Evolutionary conservation across 1,140 invertebrate species (phyloP).

Genomic region (Tribolium castaneum): DNA sequence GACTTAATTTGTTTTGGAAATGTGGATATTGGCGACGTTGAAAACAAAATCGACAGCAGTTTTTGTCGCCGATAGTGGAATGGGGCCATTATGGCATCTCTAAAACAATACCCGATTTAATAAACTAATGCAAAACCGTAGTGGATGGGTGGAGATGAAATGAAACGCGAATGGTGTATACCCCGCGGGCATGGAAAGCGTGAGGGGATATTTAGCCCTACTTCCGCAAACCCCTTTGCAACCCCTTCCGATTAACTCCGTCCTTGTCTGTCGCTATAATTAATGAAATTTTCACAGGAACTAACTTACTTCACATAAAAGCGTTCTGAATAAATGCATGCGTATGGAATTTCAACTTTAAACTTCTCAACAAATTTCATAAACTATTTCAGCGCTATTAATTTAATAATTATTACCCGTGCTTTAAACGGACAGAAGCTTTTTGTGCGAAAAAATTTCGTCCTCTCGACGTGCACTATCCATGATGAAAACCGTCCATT

Average conservation of each 20-base stretch:
- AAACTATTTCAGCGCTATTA: conserved; percentile 40
- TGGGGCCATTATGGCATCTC: conserved; percentile 42
- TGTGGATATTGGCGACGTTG: conserved; percentile 20
- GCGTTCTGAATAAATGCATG: conserved; percentile 43
- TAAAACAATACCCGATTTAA: conserved; percentile 59
- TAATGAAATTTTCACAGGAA: conserved; percentile 54
- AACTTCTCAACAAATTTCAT: conserved; percentile 37
- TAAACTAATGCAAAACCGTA: conserved; percentile 60
- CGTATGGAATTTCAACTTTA: conserved; percentile 40
- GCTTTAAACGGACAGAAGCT: conserved; percentile 5
- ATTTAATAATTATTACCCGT: conserved; percentile 37
- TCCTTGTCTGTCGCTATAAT: conserved; percentile 55
- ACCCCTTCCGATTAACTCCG: conserved; percentile 48
- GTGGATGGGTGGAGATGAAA: conserved; percentile 59
- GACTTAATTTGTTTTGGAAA: conserved; percentile 18
- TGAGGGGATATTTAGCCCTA: conserved; percentile 40
- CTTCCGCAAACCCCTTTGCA: conserved; percentile 45
- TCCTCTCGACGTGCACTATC: conserved; percentile 20
- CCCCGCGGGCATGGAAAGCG: conserved; percentile 49
- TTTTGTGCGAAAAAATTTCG: conserved; percentile 24
- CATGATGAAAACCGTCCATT: conserved; percentile 30
- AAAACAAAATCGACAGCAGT: conserved; percentile 17
- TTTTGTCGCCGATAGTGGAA: conserved; percentile 36
- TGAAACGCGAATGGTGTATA: conserved; percentile 58
- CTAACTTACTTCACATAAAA: conserved; percentile 49